Evolutionary conservation across 2,113 vertebrate species (phyloP), one percentile per base, ranked within the genome.

Genomic region (Cyprinodon tularosa): DNA sequence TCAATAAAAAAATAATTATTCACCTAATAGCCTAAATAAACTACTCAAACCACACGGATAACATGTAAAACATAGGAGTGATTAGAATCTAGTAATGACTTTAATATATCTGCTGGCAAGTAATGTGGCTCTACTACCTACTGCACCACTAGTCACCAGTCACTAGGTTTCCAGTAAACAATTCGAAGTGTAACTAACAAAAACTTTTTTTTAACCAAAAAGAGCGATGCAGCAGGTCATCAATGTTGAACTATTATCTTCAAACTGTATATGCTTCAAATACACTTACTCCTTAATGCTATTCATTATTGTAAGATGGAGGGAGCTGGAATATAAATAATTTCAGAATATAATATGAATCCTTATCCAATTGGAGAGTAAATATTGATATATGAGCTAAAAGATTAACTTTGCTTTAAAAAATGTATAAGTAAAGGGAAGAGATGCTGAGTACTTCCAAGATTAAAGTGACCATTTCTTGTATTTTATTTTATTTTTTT

Each of bases 401-500:
- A 45, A 45, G 50, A 20, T 57, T 6, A 10, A 20, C 15, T 38
- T 62, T 14, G 36, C 20, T 36, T 4, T 22, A 68, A 65, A 62
- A 29, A 17, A 12, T 72, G 36, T 17, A 36, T 13, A 10, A 64
- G 57, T 78, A 66, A 0, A n/a, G 14, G 6, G 8, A 57, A 57
- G 59, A 71, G 75, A 78, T 68, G 40, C 53, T 64, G 42, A 50
- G 76, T 68, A 61, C 73, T 67, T 77, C 40, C 12, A 12, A 81
- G 74, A 89, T 86, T 73, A 84, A 86, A 89, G 88, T 80, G 80
- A 64, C 65, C 62, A 10, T 73, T 81, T 86, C 84, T 75, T 86
- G 50, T 57, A 29, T 29, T 29, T 29, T 29, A 29, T 29, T 29
- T 29, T 29, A 1, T 73, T 72, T 77, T 77, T 73, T 74, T 37